Evolutionary conservation across 2,888 invertebrate genomes (phyloP).

Genomic region (Noctua janthina): DNA sequence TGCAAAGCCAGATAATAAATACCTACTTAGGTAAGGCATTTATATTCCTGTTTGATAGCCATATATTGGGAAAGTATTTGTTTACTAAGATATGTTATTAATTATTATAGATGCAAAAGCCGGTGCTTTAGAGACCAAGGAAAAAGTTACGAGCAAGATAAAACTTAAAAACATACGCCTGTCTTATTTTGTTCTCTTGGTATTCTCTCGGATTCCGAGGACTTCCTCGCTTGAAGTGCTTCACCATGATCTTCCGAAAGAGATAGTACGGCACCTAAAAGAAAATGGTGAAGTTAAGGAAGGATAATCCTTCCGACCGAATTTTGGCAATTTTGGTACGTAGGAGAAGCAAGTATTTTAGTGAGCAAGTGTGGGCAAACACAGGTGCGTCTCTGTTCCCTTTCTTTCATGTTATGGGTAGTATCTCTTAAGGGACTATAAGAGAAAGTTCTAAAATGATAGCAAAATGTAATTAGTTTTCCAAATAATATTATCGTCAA

Average conservation of each 20-base stretch:
- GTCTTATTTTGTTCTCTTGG: slow-evolving; percentile 74
- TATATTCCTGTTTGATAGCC: neutral
- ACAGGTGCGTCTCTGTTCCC: neutral
- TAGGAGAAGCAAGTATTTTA: neutral
- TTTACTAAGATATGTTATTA: neutral
- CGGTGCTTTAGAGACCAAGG: neutral
- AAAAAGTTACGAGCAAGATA: neutral
- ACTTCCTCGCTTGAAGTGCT: slow-evolving; percentile 63
- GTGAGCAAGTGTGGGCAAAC: neutral
- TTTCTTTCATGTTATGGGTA: neutral
- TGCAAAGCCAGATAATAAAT: neutral
- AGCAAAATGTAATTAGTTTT: too few species aligned
- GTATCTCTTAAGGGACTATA: neutral
- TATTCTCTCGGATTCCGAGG: slow-evolving; percentile 60
- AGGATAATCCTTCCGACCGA: neutral
- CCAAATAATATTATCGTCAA: too few species aligned
- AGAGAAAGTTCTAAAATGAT: too few species aligned
- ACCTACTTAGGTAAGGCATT: neutral
- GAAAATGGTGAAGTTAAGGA: neutral
- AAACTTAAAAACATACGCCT: slow-evolving; percentile 65
- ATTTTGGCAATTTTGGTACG: too few species aligned
- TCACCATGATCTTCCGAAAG: slow-evolving; percentile 70
- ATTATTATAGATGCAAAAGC: neutral
- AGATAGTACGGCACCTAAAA: slow-evolving; percentile 73
- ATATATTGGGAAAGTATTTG: neutral